phyloP scores from a whole-genome alignment of 2,797 vertebrate genomes.

The Chanos chanos region DNA sequence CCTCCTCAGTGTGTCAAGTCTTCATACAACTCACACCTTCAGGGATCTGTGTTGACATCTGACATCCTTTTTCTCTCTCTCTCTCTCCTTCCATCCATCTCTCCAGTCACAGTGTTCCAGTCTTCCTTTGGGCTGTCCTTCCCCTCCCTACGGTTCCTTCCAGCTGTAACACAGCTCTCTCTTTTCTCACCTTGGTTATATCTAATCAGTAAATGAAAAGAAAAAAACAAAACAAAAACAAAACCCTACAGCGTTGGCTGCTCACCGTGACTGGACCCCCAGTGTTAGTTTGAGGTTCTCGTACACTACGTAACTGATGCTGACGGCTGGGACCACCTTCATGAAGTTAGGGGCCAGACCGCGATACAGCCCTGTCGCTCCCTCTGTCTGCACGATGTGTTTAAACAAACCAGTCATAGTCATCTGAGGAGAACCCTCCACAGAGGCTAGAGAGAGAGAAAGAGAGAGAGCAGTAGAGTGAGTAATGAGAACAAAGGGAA shows the following conservation, averaged over 20 bases:
- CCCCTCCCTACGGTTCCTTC: too few species aligned
- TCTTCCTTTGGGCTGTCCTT: too few species aligned
- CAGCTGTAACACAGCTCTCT: too few species aligned
- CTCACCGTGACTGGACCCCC: slow-evolving; percentile 78
- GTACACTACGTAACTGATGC: slow-evolving; percentile 89
- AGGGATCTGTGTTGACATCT: too few species aligned
- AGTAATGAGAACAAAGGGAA: not conserved
- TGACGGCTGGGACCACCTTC: slow-evolving; percentile 89
- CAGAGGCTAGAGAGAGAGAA: slow-evolving; percentile 60
- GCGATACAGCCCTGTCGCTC: slow-evolving; percentile 80
- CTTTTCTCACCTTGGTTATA: too few species aligned
- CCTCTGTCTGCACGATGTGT: slow-evolving; percentile 83
- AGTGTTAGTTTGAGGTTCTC: slow-evolving; percentile 84
- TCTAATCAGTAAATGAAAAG: too few species aligned
- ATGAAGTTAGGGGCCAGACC: slow-evolving; percentile 88
- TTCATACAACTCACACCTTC: too few species aligned
- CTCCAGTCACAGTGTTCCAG: too few species aligned
- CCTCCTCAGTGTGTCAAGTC: too few species aligned
- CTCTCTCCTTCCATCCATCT: too few species aligned
- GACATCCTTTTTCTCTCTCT: too few species aligned
- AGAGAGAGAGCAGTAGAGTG: not conserved
- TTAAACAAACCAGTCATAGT: slow-evolving; percentile 82
- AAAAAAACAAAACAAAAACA: not conserved
- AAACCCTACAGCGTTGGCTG: too few species aligned
- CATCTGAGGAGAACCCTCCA: slow-evolving; percentile 75